These are phyloP conservation scores for Pelvicachromis taeniatus DNA, from an alignment of 2,113 vertebrate species.

Conservation along the genomic window DNA sequence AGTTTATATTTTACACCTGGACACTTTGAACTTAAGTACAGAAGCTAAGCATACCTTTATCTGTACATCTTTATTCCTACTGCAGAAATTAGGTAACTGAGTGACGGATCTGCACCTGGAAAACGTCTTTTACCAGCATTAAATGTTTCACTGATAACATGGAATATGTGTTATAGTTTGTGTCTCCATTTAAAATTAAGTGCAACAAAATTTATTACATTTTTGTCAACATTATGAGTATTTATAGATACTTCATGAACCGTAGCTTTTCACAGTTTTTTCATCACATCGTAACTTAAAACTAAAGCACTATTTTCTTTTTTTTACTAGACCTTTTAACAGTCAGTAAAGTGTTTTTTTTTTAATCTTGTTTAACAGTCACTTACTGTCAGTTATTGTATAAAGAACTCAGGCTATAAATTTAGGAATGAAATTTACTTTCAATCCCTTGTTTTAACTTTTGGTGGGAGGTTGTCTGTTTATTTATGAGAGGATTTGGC, in stretches of 20 bases:
- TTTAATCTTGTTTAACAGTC: constrained; percentile 54
- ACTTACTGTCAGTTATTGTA: constrained; percentile 61
- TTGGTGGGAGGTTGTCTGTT: constrained; percentile 29
- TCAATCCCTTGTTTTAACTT: constrained; percentile 53
- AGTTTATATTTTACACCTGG: not conserved
- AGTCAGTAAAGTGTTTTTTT: constrained; percentile 59
- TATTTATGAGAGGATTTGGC: constrained; percentile 50
- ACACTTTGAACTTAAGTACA: not conserved
- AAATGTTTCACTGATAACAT: constrained; percentile 17
- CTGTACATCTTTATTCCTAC: not conserved
- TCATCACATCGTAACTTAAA: constrained; percentile 64
- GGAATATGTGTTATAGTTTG: constrained; percentile 6
- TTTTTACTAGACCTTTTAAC: constrained; percentile 63
- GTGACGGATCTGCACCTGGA: not conserved
- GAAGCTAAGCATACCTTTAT: not conserved
- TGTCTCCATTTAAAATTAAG: constrained; percentile 37
- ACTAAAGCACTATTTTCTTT: constrained; percentile 57
- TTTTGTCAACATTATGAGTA: constrained; percentile 35
- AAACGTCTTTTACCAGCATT: not conserved
- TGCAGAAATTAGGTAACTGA: not conserved
- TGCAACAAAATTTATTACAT: constrained; percentile 35
- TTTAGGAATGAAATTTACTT: constrained; percentile 44
- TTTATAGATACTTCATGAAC: constrained; percentile 60
- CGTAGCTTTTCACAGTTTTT: constrained; percentile 55
- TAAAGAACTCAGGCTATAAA: constrained; percentile 45